phyloP scores from a whole-genome alignment of 2,113 vertebrate genomes.

The Vicugna pacos region DNA sequence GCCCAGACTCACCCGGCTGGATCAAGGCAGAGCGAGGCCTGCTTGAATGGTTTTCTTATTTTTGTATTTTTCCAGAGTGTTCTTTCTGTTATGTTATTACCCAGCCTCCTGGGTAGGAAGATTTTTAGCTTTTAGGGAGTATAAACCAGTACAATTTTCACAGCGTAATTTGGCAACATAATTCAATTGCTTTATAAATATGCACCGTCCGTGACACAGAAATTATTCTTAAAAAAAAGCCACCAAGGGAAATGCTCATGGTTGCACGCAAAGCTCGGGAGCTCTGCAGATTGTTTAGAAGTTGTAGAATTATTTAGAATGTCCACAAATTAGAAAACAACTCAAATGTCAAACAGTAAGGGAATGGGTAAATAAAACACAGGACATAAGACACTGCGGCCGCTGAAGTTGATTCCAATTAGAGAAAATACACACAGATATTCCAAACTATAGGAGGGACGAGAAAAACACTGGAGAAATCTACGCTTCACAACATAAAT shows the following conservation, averaged over 20 bases:
- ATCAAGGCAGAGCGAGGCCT: fast-evolving
- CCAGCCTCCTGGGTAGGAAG: conserved; percentile 18
- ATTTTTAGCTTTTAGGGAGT: conserved; percentile 49
- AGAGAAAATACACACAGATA: not conserved
- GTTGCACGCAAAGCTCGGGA: not conserved
- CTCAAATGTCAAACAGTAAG: not conserved
- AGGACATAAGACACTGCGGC: not conserved
- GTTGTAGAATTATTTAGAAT: not conserved
- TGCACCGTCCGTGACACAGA: not conserved
- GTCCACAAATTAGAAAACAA: not conserved
- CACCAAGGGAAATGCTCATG: conserved; percentile 56
- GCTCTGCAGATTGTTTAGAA: not conserved
- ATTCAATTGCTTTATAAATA: conserved; percentile 68
- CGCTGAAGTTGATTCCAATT: not conserved
- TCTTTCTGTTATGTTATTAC: conserved; percentile 32
- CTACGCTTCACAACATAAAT: not conserved
- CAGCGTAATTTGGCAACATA: conserved; percentile 63
- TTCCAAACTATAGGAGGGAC: not conserved
- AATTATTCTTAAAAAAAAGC: conserved; percentile 60
- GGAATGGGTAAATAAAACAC: not conserved
- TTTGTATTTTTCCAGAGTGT: not conserved
- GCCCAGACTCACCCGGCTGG: not conserved
- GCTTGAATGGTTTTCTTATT: not conserved
- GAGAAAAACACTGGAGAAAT: not conserved
- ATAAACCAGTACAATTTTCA: conserved; percentile 54